These are phyloP conservation scores for Hemibagrus guttatus DNA, from an alignment of 2,797 vertebrate species.

Conservation along the genomic window DNA sequence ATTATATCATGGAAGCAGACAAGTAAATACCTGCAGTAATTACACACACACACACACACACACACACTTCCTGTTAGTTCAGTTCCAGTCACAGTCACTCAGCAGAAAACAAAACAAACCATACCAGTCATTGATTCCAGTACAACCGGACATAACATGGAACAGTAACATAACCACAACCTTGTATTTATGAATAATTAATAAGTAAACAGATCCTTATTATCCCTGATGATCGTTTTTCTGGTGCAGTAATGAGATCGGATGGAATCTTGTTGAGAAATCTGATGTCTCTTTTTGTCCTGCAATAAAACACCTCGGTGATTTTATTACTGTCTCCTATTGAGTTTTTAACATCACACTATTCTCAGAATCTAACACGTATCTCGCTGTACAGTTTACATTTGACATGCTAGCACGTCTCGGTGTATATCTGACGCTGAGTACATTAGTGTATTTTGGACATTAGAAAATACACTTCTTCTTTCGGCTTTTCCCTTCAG, in stretches of 20 bases:
- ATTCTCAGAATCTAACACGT: too few relatives aligned
- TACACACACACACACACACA: not conserved
- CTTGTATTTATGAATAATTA: not conserved
- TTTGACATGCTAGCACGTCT: too few relatives aligned
- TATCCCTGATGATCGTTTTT: not conserved
- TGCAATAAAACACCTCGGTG: not conserved
- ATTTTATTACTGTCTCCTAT: not conserved
- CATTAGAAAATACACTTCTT: too few relatives aligned
- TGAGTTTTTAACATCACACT: too few relatives aligned
- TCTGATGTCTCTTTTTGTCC: not conserved
- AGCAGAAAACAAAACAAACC: too few relatives aligned
- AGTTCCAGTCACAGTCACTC: not conserved
- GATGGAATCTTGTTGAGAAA: not conserved
- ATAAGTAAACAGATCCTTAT: not conserved
- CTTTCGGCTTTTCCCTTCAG: too few relatives aligned
- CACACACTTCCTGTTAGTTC: not conserved
- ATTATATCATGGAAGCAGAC: not conserved
- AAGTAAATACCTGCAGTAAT: conserved; percentile 3
- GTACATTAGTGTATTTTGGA: too few relatives aligned
- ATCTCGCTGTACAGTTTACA: too few relatives aligned
- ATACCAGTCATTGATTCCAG: not conserved
- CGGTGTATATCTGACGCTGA: too few relatives aligned
- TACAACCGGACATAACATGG: not conserved
- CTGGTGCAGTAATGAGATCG: not conserved
- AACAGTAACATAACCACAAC: not conserved